These are phyloP conservation scores for Aromia moschata DNA, from an alignment of 2,888 invertebrate species.

Conservation along the genomic window DNA sequence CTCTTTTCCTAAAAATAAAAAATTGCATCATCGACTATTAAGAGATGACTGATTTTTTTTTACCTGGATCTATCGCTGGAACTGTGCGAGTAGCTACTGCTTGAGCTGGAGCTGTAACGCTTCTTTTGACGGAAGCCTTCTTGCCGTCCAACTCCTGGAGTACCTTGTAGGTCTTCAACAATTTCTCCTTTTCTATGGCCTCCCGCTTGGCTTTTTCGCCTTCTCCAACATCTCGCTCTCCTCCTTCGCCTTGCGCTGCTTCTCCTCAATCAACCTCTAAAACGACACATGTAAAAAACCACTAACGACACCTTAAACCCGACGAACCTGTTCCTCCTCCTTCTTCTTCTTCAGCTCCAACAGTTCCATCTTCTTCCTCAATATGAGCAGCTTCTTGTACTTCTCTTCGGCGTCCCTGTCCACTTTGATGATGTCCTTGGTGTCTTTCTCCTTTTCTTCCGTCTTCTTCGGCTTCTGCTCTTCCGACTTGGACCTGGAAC, in stretches of 20 bases:
- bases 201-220: constrained; percentile 61
- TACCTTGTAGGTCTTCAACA: constrained; percentile 61
- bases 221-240: constrained; percentile 63
- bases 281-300: constrained; percentile 22
- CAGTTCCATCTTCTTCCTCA: constrained; percentile 71
- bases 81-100: constrained; percentile 46
- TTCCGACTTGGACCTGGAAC: constrained; percentile 40
- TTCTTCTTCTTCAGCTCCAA: constrained; percentile 68
- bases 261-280: constrained; percentile 56
- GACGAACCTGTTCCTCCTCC: constrained; percentile 62
- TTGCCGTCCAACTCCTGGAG: constrained; percentile 58
- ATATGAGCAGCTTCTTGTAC: constrained; percentile 61
- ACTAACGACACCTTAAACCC: constrained; percentile 16
- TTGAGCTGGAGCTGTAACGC: constrained; percentile 49
- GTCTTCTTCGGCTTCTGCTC: constrained; percentile 31
- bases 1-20: constrained; percentile 25
- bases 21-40: too few relatives aligned
- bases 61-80: constrained; percentile 43
- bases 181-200: constrained; percentile 61
- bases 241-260: constrained; percentile 61
- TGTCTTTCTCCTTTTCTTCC: constrained; percentile 34
- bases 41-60: too few relatives aligned
- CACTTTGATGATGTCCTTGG: constrained; percentile 43
- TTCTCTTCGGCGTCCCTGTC: constrained; percentile 56
- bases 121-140: constrained; percentile 41